Evolutionary conservation across 2,888 invertebrate genomes (phyloP), one percentile per base, ranked within the genome.

Genomic region (Volucella bombylans): DNA sequence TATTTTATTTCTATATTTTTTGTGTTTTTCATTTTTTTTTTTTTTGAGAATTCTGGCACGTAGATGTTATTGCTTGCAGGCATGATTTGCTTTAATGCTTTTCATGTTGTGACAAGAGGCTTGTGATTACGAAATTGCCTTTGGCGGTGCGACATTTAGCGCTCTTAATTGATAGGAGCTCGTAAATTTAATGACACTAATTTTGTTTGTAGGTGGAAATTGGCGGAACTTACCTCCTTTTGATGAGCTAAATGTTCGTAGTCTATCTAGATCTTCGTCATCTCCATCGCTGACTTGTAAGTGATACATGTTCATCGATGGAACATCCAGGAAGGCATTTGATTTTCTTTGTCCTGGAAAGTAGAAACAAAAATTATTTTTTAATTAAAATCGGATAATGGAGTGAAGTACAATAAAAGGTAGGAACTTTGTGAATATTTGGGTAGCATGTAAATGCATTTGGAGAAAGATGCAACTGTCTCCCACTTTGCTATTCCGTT

Each of bases 161-260:
- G 52, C 52, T 23, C 18, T 23, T 52, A 47, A 62, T 45, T 55
- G 43, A 55, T 55, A 52, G n/a, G 31, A 23, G 45, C 15, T 11
- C 2, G 23, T 67, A 41, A 54, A 41, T 43, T 50, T 11, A 41
- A 50, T 11, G 49, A 39, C 18, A 3, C 2, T 8, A 18, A 43
- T 12, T 23, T 43, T 52, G 8, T n/a, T 47, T 54, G n/a, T 49
- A n/a, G 62, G 47, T 15, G 4, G 6, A 38, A 11, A 12, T n/a
- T 15, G 3, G 18, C 12, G 10, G 39, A 11, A 89, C 90, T 91
- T 92, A 94, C 94, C 94, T 95, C 97, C 97, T 94, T 98, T 98
- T 94, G 89, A 97, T 96, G 92, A 96, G 92, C 97, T 96, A 93
- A 99, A 99, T 88, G 97, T 97, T 89, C 98, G 94, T 89, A 98